Conservation (phyloP, 2,888 invertebrate genomes). For the Amblyjoppa fuscipennis region DNA sequence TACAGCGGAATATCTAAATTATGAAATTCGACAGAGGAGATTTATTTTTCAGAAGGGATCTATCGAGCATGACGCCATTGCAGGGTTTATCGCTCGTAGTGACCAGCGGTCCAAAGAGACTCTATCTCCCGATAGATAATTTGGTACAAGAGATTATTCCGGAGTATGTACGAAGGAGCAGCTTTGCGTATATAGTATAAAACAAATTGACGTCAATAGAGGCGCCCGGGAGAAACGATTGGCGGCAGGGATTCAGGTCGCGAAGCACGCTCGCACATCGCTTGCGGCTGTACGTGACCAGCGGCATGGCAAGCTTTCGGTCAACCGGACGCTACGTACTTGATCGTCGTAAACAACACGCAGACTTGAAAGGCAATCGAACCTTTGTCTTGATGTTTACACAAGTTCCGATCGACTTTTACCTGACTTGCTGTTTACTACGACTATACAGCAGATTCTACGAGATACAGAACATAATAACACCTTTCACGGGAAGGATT, state of each 20-base stretch:
- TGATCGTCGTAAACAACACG: slow-evolving; percentile 36
- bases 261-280: slow-evolving; percentile 31
- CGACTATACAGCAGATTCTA: background rate
- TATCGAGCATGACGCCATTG: slow-evolving; percentile 49
- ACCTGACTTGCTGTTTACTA: no score
- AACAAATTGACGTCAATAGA: slow-evolving; percentile 60
- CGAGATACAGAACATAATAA: background rate
- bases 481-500: no score
- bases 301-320: slow-evolving; percentile 34
- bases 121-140: slow-evolving; percentile 45
- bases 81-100: slow-evolving; percentile 29
- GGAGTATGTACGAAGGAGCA: slow-evolving; percentile 22
- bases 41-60: slow-evolving; percentile 24
- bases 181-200: slow-evolving; percentile 31
- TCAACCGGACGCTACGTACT: slow-evolving; percentile 22
- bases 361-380: slow-evolving; percentile 20
- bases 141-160: slow-evolving; percentile 40
- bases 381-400: background rate
- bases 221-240: slow-evolving; percentile 26
- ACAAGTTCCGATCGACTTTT: background rate
- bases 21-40: background rate
- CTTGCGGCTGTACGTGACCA: slow-evolving; percentile 69
- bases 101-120: slow-evolving; percentile 33
- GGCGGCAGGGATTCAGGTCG: slow-evolving; percentile 52
- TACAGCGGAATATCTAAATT: background rate